A percentile compares a stretch with the other conserved stretches of the same genome.
Evolutionary conservation across 2,113 vertebrate species (phyloP).

Genomic region (Hipposideros armiger): DNA sequence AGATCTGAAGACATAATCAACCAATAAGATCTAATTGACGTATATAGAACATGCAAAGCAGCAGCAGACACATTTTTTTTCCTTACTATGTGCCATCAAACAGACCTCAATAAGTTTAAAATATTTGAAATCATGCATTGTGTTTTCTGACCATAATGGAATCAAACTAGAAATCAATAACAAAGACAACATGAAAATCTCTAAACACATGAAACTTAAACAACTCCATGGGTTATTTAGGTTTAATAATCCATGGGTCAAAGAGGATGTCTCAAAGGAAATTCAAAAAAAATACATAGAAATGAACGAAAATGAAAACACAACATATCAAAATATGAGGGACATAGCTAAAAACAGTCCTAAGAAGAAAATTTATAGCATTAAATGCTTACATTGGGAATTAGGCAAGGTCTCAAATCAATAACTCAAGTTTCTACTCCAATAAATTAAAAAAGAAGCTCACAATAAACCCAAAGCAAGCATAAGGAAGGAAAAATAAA

Average conservation of each 20-base stretch:
- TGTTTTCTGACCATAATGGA: neutral
- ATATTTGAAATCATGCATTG: neutral
- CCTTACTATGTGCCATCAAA: neutral
- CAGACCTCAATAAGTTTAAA: neutral
- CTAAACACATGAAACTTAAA: neutral
- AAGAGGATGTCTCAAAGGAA: neutral
- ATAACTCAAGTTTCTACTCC: neutral
- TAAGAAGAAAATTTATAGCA: neutral
- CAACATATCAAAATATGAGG: neutral
- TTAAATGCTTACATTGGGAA: neutral
- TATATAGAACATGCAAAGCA: neutral
- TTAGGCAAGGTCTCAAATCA: neutral
- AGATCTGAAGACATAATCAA: neutral
- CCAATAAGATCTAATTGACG: neutral
- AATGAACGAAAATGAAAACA: neutral
- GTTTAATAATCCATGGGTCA: neutral
- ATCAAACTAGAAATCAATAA: constrained; percentile 24
- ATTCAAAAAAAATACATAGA: neutral
- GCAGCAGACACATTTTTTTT: neutral
- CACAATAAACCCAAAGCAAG: neutral
- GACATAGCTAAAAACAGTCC: neutral
- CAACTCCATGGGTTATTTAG: neutral
- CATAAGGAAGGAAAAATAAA: neutral
- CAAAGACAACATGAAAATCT: neutral
- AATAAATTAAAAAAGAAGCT: neutral